Evolutionary conservation across 2,797 vertebrate genomes (phyloP).

Genomic region (Silurus lanzhouensis): DNA sequence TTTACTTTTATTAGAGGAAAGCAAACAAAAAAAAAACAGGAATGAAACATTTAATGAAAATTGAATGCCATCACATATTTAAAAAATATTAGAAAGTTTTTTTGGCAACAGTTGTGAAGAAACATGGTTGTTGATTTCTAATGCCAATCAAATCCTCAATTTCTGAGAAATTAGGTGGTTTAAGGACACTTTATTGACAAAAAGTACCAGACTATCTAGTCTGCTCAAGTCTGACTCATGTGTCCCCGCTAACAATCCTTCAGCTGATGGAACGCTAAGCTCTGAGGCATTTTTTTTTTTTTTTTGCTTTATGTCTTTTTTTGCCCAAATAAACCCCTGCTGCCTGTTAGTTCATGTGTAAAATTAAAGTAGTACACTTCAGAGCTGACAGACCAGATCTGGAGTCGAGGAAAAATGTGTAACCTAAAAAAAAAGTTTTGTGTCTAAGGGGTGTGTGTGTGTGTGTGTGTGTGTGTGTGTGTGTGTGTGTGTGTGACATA

Average conservation of each 20-base stretch:
- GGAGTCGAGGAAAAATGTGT: background rate
- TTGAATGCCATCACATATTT: background rate
- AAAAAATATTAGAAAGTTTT: background rate
- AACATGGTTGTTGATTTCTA: background rate
- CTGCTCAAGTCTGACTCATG: background rate
- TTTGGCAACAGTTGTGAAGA: background rate
- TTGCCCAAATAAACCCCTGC: background rate
- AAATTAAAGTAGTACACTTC: background rate
- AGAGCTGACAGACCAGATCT: background rate
- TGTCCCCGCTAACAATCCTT: slow-evolving; percentile 1
- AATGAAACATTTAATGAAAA: background rate
- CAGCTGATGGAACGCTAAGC: background rate
- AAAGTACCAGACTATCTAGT: background rate
- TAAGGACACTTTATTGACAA: background rate
- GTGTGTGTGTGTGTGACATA: too few relatives aligned
- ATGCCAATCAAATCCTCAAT: background rate
- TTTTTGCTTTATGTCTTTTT: background rate
- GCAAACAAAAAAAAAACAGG: background rate
- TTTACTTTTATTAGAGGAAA: background rate
- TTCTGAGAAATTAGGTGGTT: background rate
- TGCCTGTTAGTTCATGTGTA: background rate
- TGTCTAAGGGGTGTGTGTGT: too few relatives aligned
- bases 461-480: too few relatives aligned
- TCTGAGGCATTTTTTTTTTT: background rate
- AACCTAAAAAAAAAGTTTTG: background rate